Evolutionary conservation across 2,113 vertebrate species (phyloP), one percentile per base, ranked within the genome.

Genomic region (Psittacara wagleri): DNA sequence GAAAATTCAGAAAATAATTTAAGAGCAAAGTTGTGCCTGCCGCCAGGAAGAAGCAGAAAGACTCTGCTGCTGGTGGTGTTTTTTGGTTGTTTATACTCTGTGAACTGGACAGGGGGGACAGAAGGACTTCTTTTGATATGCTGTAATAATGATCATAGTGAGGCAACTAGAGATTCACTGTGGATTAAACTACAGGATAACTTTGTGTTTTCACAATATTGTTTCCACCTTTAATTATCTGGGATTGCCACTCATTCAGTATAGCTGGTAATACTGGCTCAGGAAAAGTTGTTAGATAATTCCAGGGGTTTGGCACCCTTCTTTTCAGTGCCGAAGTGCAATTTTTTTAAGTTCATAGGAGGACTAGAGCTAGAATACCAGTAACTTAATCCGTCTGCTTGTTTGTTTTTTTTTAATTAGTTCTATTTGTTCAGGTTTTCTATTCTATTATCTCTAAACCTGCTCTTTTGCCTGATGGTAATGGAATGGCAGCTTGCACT

Each of bases 21-120:
- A 64, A 12, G 18, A 85, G 46, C 39, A 66, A 88, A 25, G 39
- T 39, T 86, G 77, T 86, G 39, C 31, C 18, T 44, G 43, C 67
- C 76, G 17, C n/a, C 14, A 43, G 62, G 41, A 92, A 79, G 70
- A 87, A 83, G 28, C 1, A 86, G 22, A 74, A 96, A 86, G 17
- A 17, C 7, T 90, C 73, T 67, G 22, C 7, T 44, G 22, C 0
- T 51, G 18, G 17, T n/a, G 3, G 49, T 17, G 0, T 1, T 3
- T 63, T 82, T 76, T 69, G 11, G 3, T 46, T 24, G 12, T 59
- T 67, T 77, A 33, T 84, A 10, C 3, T 89, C 20, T 69, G 9
- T 48, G 52, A 81, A 84, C 15, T 62, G 41, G 18, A 41, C 12
- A 24, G 9, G 7, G 11, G 19, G 3, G 9, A 9, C 3, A 29